Evolutionary conservation across 2,888 invertebrate genomes (phyloP), one percentile per base, ranked within the genome.

Genomic region (Eulithis testata): DNA sequence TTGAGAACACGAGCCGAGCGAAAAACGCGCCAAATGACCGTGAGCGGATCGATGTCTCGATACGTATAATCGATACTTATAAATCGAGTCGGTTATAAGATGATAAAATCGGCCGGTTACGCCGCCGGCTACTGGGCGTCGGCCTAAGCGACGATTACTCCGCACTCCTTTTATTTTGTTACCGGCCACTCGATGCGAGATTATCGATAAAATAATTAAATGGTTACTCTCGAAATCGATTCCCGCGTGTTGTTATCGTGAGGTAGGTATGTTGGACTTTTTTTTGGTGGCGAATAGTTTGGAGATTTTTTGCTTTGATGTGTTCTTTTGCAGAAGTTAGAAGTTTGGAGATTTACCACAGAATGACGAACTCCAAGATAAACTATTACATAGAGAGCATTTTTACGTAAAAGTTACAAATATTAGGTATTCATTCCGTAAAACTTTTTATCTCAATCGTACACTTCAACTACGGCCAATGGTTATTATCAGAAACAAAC

Each of bases 171-270:
- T 91, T 91, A 85, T 91, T 91, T 85, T 84, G 81, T 85, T 80
- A 73, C 84, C 82, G 83, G 83, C 83, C 82, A 78, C 83, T 81
- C 85, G 88, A 90, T 87, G 89, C 89, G 81, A 93, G 92, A 93
- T 93, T 92, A 93, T 91, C 93, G 93, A 93, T 93, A 90, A 92
- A 92, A 93, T 93, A 93, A 93, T 93, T 93, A 93, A 93, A 93
- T 92, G 93, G 92, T 93, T 91, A 91, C 91, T 91, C 91, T 90
- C 90, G 83, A 92, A 93, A 93, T 92, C 93, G 93, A 92, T 92
- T 92, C 92, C 81, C 85, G 90, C 89, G 91, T 92, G 92, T 92
- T 92, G 91, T 92, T 93, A 91, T 93, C 92, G 87, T 86, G 83
- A 81, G 84, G 88, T 90, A 85, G n/a, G n/a, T 91, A 89, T 90